These are phyloP conservation scores for Magallana nippona DNA, from an alignment of 2,888 invertebrate species.

Conservation along the genomic window DNA sequence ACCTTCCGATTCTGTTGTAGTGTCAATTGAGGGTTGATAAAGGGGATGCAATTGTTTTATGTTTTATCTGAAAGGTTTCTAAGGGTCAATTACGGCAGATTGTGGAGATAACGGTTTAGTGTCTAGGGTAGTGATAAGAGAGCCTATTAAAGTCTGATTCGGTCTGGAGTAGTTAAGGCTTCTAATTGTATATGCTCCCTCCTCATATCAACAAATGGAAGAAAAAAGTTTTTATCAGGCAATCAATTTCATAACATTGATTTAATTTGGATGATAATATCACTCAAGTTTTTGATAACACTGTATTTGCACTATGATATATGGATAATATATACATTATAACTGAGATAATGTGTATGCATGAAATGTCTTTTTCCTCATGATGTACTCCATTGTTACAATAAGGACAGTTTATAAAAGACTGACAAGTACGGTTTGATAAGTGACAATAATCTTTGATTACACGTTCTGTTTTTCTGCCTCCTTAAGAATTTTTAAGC, in stretches of 20 bases:
- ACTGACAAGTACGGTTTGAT: too few species aligned
- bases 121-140: slow-evolving; percentile 24
- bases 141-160: slow-evolving; percentile 23
- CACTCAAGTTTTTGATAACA: neutral
- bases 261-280: neutral
- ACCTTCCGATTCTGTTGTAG: slow-evolving; percentile 21
- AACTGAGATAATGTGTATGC: too few species aligned
- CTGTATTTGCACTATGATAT: too few species aligned
- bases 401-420: too few species aligned
- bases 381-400: too few species aligned
- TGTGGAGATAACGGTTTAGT: slow-evolving; percentile 26
- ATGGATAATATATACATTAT: too few species aligned
- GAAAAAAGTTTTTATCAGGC: neutral
- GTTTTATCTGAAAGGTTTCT: slow-evolving; percentile 24
- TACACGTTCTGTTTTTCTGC: too few species aligned
- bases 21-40: slow-evolving; percentile 33
- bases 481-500: too few species aligned
- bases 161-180: neutral
- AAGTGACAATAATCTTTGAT: too few species aligned
- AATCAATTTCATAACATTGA: slow-evolving; percentile 11
- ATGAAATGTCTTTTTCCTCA: too few species aligned
- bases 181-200: slow-evolving; percentile 13
- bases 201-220: slow-evolving; percentile 16
- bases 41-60: slow-evolving; percentile 27
- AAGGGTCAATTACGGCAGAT: slow-evolving; percentile 29